Base-by-base conservation (phyloP, 53 echinoderm and acorn worm species). In the Actinopyga echinites region DNA sequence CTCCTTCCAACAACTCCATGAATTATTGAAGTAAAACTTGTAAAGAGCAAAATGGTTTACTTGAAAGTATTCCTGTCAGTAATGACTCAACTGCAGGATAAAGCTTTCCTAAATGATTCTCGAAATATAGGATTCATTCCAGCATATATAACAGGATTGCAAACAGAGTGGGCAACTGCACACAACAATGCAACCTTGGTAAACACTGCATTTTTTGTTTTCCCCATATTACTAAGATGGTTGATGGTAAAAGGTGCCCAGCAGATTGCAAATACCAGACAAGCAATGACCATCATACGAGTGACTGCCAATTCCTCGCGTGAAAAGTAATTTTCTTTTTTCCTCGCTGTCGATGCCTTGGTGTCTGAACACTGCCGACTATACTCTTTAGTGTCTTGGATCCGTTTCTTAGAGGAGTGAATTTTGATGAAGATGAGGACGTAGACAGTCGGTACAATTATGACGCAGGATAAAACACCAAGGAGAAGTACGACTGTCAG, bases 91-190 rank as follows among this genome's bases (percentile, higher is more conserved):
- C 22, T 80, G 20, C 81, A 80, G 37, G 81, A 80, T 9, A 80
- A 44, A 17, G 60, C 30, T n/a, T 80, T 62, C 63, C 81, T 60
- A 23, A 80, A 80, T 4, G 81, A 57, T 62, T 80, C 81, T 62
- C 81, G 30, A 45, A 80, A 80, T 23, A 80, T 10, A 32, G 60
- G 60, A 40, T 80, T 80, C 81, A 80, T 80, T n/a, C 81, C 81
- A 12, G 81, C 81, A 62, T 80, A 80, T 32, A 80, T 80, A 3
- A 80, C 24, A 37, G 81, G 81, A n/a, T 80, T 80, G 45, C 81
- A 80, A 28, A 62, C 81, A 3, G 81, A 80, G 35, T 80, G 81
- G 21, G 81, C 60, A 7, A 80, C 63, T 20, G 81, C 81, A 40
- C 61, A 80, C 20, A 62, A 10, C 2, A 37, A 80, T 10, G 81